Evolutionary conservation across 2,113 vertebrate species (phyloP), one percentile per base, ranked within the genome.

Genomic region (Lophius piscatorius): DNA sequence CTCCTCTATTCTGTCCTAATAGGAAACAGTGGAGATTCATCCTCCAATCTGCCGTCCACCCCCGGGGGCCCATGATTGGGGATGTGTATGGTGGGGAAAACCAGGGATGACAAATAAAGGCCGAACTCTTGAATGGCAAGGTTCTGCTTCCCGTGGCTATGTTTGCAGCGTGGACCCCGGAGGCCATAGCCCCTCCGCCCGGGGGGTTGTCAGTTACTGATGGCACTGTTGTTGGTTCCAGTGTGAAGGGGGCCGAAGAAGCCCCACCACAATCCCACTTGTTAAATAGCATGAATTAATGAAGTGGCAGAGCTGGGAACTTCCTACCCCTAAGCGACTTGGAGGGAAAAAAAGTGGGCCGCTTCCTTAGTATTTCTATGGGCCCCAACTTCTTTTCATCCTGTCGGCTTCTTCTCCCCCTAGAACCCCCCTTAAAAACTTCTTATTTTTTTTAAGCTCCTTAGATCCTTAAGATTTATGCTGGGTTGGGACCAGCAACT

Each of bases 281-380:
- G 86, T 91, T 90, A 92, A 87, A 91, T 85, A 87, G 76, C 76
- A 77, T 82, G 83, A 92, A 88, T 90, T 92, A 92, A 91, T 92
- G 92, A 90, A 92, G 88, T 91, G 89, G 69, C 80, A 70, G 81
- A 88, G 86, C 85, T 91, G 55, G 85, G 82, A 90, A 92, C 84
- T 90, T 88, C 83, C 87, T 92, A 83, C 81, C 84, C 78, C 80
- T 69, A 50, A 79, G 80, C 83, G 28, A 74, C 84, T 80, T 62
- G 72, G 65, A 60, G 54, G 22, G 26, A 49, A 77, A 77, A 80
- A 87, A 89, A 86, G 70, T 82, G 79, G 67, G 78, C 82, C 67
- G 81, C 88, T 87, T 92, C 80, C 85, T 92, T 92, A 89, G 77
- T 58, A 66, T 90, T 87, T 87, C 90, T 91, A 55, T 89, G 82